A percentile compares a stretch with the other conserved stretches of the same genome.
phyloP scores from a whole-genome alignment of 1,140 invertebrate genomes.

The Drosophila varians region DNA sequence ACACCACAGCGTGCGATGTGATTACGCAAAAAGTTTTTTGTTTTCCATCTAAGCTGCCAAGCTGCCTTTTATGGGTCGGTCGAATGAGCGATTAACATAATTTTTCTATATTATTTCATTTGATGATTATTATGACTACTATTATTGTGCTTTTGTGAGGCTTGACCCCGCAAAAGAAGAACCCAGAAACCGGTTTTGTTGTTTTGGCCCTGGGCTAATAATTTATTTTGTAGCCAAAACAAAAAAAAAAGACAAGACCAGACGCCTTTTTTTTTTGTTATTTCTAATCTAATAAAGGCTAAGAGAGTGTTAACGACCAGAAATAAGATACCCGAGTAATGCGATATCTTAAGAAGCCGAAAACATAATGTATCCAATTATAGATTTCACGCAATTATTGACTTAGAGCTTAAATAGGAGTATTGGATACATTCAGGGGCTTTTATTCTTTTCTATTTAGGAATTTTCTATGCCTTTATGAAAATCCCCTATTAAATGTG shows the following conservation, averaged over 20 bases:
- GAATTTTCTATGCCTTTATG: no score
- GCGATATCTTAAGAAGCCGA: conserved; percentile 20
- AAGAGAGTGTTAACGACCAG: conserved; percentile 53
- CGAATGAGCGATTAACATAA: conserved; percentile 62
- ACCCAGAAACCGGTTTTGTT: conserved; percentile 48
- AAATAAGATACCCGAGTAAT: conserved; percentile 43
- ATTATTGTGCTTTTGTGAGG: conserved; percentile 37
- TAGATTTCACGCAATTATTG: conserved; percentile 11
- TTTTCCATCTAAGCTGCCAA: no score
- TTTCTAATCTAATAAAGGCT: conserved; percentile 65
- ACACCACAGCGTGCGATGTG: conserved; percentile 17
- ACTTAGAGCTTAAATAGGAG: not conserved
- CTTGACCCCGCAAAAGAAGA: conserved; percentile 46
- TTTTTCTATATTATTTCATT: conserved; percentile 73
- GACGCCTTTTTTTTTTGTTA: conserved; percentile 33
- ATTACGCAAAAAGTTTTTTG: conserved; percentile 52
- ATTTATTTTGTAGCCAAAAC: conserved; percentile 34
- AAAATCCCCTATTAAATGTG: no score
- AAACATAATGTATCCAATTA: conserved; percentile 26
- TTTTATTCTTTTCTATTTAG: not conserved
- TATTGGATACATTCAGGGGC: no score
- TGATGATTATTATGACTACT: conserved; percentile 60
- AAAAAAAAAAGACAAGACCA: conserved; percentile 23
- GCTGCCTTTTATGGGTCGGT: conserved; percentile 53
- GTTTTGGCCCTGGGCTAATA: conserved; percentile 65